Base-by-base conservation (phyloP, 2,797 vertebrate species). In the Amblyraja radiata region DNA sequence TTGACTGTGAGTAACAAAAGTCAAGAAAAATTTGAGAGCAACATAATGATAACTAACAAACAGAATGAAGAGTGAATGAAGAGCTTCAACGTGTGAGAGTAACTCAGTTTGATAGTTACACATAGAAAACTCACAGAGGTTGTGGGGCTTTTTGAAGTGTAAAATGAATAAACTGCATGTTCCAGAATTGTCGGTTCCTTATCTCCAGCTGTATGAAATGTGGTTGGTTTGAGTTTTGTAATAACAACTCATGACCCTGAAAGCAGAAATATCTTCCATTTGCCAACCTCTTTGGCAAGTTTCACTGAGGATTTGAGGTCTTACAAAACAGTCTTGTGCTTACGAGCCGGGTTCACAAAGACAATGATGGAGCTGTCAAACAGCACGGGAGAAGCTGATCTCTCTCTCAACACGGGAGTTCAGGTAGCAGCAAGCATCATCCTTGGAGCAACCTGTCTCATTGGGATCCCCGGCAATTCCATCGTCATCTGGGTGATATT, bases 401-500 rank as follows among this genome's bases (percentile, higher is more conserved):
- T 58, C 18, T 61, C 81, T 25, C 9, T 63, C 0, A 14, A 5
- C 13, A 14, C 1, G 7, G 46, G 8, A 46, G 0, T 14, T 28
- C 25, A 7, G 46, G 94, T 93, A 6, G 95, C 95, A 8, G 78
- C 96, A 88, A 97, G 97, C 73, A 9, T 96, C 76, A 97, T 98
- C 94, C 95, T 98, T 93, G 96, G 96, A 61, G 94, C 98, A 83
- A 97, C 97, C 0, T 98, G 98, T 94, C 6, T 97, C 88, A 93
- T 97, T 32, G 98, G 98, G 9, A 94, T 94, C 4, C 98, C 98
- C 0, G 98, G 98, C 36, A 98, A 98, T 93, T 94, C 97, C 94
- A 94, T 98, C 1, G 96, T 98, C 94, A 96, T 98, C 94, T 98
- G 98, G 98, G 98, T 96, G 65, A 97, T 98, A 93, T 94, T 97